Evolutionary conservation across 2,888 invertebrate species (phyloP), one percentile per base, ranked within the genome.

Genomic region (Parnassius smintheus): DNA sequence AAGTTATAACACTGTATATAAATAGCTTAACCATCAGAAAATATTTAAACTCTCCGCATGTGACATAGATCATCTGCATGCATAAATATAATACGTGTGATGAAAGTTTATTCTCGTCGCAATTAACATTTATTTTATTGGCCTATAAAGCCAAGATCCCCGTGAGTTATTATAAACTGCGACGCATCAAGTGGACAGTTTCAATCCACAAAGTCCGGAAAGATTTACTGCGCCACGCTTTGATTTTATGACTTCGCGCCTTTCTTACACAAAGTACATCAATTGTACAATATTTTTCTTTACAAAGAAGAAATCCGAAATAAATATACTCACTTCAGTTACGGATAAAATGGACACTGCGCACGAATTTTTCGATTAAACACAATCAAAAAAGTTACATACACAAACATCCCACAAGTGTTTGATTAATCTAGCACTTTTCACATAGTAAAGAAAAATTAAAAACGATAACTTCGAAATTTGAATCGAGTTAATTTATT

Each of bases 201-300:
- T 70, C 74, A 81, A 86, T 85, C 85, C 83, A 78, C 80, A 71
- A 75, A 78, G 82, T 78, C 79, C 78, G 70, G 70, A 67, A 77
- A 89, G 89, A 91, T 91, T 90, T 88, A 89, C 81, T 79, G 80
- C 81, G 84, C 78, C 73, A 88, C 87, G 86, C 82, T 87, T 85
- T 86, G 83, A 88, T 86, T 84, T 83, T 75, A 80, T 74, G 73
- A 82, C 77, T 75, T 73, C 69, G 73, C 75, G 75, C 73, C 78
- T 81, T 78, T 82, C 75, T 73, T 75, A 73, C 74, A 72, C 73
- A 66, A 72, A 72, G 72, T 74, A 70, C 75, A 75, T 81, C 76
- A 82, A 82, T 80, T 76, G 75, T 56, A 64, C 63, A 62, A 77
- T 82, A 82, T 81, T 78, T 35, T 78, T 78, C 72, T 71, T 61